These are phyloP conservation scores for Leucania comma DNA, from an alignment of 2,888 invertebrate genomes.

Conservation along the genomic window DNA sequence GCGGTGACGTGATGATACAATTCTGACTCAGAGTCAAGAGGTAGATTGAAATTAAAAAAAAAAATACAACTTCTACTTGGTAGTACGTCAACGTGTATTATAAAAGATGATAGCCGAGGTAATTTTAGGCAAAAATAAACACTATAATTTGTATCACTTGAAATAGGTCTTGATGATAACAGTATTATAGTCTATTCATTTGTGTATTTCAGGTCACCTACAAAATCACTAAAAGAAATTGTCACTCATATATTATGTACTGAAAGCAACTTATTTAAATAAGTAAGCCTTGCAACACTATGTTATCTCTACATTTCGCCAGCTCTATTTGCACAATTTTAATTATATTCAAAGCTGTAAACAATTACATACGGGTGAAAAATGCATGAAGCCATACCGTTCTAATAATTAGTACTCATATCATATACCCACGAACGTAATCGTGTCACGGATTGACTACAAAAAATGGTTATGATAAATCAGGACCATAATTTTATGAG, in stretches of 20 bases:
- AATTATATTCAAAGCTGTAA: conserved; percentile 43
- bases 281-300: conserved; percentile 11
- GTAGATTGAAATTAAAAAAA: conserved; percentile 13
- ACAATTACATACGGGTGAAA: conserved; percentile 34
- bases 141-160: neutral
- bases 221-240: neutral
- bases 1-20: conserved; percentile 20
- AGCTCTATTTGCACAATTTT: conserved; percentile 33
- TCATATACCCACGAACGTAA: conserved; percentile 70
- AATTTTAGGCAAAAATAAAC: neutral
- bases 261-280: neutral
- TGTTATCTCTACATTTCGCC: conserved; percentile 46
- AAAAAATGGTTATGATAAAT: conserved; percentile 71
- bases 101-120: neutral
- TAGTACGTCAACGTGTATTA: neutral
- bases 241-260: conserved; percentile 1
- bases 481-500: conserved; percentile 58
- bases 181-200: neutral
- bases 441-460: conserved; percentile 74
- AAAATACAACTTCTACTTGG: neutral
- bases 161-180: conserved; percentile 23
- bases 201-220: neutral
- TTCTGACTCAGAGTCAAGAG: conserved; percentile 43
- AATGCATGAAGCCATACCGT: conserved; percentile 45
- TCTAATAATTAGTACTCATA: conserved; percentile 61